These are phyloP conservation scores for Aquatica leii DNA, from an alignment of 2,888 invertebrate genomes.

Conservation along the genomic window DNA sequence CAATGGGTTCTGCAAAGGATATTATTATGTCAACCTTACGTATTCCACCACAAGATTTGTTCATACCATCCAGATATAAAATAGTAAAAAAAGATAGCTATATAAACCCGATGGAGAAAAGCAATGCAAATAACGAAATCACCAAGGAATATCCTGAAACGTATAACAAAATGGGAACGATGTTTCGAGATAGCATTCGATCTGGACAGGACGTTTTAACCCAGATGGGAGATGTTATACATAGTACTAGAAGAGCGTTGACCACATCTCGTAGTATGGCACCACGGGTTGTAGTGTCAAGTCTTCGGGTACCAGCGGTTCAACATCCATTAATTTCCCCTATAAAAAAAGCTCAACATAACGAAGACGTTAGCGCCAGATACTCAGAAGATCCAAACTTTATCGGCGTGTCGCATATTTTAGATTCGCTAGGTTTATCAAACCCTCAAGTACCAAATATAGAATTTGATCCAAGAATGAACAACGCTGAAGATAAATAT, in stretches of 20 bases:
- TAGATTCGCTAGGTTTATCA: conserved; percentile 55
- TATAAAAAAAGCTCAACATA: not conserved
- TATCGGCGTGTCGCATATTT: conserved; percentile 52
- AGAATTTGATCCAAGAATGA: too few relatives aligned
- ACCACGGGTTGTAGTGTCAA: conserved; percentile 50
- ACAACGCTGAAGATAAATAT: not conserved
- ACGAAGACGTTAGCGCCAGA: conserved; percentile 6
- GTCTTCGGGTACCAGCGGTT: conserved; percentile 42
- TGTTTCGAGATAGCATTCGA: conserved; percentile 53
- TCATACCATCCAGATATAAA: conserved; percentile 55
- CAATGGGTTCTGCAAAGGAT: conserved; percentile 55
- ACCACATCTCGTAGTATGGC: conserved; percentile 45
- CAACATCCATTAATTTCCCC: conserved; percentile 3
- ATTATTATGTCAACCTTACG: conserved; percentile 53
- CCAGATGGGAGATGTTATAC: conserved; percentile 53
- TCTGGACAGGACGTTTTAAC: conserved; percentile 54
- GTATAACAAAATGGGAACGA: conserved; percentile 49
- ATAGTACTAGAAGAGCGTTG: conserved; percentile 52
- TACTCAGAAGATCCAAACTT: conserved; percentile 39
- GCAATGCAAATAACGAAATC: conserved; percentile 9
- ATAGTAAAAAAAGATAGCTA: conserved; percentile 45
- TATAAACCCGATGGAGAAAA: not conserved
- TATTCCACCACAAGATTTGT: conserved; percentile 54
- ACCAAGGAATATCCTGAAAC: conserved; percentile 22
- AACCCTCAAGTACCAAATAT: conserved; percentile 47